Percentiles rank a stretch among this genome's conserved stretches.
Conservation (phyloP, 1,140 invertebrate genomes). For the Araneus ventricosus region DNA sequence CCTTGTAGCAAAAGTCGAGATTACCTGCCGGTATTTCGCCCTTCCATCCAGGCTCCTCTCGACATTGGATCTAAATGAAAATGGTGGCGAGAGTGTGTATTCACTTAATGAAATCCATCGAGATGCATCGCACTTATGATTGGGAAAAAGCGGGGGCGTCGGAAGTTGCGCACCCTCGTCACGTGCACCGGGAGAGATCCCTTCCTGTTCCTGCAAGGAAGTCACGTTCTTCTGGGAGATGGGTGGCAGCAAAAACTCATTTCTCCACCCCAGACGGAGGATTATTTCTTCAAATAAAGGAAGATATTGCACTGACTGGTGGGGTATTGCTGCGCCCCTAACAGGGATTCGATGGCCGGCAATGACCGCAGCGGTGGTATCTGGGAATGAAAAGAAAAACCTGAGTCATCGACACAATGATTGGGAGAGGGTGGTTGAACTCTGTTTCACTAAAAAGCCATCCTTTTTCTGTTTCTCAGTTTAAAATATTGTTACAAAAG, state of each 20-base stretch:
- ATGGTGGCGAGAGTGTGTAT: background rate
- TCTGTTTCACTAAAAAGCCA: no score
- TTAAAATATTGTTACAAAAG: no score
- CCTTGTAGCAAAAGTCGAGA: no score
- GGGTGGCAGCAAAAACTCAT: background rate
- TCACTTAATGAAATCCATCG: background rate
- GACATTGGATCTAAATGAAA: background rate
- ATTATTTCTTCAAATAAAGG: background rate
- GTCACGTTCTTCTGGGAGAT: background rate
- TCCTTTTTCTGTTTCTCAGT: no score
- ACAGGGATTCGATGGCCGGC: background rate
- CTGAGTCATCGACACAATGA: no score
- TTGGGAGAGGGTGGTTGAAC: no score
- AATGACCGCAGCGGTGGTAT: no score
- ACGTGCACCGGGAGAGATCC: background rate
- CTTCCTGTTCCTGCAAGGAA: conserved; percentile 16
- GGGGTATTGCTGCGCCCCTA: no score
- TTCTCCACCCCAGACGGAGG: no score
- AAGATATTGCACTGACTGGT: background rate
- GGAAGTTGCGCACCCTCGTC: background rate
- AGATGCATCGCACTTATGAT: background rate
- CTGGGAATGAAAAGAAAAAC: no score
- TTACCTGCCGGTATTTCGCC: no score
- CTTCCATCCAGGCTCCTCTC: no score
- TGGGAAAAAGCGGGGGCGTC: background rate